Evolutionary conservation across 2,113 vertebrate species (phyloP).

Genomic region (Panthera leo): DNA sequence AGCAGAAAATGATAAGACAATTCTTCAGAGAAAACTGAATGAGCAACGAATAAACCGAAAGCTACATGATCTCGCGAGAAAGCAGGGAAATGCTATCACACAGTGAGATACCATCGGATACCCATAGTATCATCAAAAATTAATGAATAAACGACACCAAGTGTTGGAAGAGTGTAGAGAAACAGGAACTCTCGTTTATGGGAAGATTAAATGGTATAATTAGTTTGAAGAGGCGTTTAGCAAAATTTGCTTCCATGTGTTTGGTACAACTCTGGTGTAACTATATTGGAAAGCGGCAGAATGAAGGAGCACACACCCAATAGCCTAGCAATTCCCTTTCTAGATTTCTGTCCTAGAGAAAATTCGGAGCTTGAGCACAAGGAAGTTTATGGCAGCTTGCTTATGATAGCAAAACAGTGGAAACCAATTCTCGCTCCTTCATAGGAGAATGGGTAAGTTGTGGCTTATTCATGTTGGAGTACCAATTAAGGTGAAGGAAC

Average conservation of each 20-base stretch:
- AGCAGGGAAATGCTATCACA: not conserved
- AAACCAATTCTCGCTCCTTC: not conserved
- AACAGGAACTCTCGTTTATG: not conserved
- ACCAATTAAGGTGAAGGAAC: not conserved
- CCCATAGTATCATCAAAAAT: not conserved
- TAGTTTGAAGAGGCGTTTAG: not conserved
- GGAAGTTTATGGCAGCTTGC: not conserved
- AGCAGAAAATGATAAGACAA: not conserved
- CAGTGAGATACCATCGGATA: not conserved
- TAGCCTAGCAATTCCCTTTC: not conserved
- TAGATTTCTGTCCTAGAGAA: not conserved
- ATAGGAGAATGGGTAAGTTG: not conserved
- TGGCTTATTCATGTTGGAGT: not conserved
- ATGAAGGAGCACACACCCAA: not conserved
- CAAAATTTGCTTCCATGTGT: not conserved
- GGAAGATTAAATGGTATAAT: not conserved
- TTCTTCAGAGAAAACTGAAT: not conserved
- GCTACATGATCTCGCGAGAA: not conserved
- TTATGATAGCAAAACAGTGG: not conserved
- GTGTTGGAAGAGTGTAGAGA: not conserved
- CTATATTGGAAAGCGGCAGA: not conserved
- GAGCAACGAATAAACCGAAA: not conserved
- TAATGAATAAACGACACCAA: not conserved
- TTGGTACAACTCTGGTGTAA: not conserved
- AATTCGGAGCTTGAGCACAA: not conserved